Evolutionary conservation across 1,140 invertebrate genomes (phyloP).

Genomic region (Drosophila santomea): DNA sequence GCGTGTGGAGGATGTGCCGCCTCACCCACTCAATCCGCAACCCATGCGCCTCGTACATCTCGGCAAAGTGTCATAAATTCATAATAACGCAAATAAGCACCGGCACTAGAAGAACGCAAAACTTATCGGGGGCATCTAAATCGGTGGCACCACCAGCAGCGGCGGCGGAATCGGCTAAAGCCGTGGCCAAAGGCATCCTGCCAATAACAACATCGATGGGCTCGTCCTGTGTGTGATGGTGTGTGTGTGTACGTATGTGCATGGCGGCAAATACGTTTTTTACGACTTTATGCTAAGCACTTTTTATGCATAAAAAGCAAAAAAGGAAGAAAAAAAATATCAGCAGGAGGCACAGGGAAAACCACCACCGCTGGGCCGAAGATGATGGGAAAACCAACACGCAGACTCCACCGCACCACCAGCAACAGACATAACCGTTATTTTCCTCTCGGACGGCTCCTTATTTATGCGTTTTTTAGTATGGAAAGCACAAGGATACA

Average conservation of each 20-base stretch:
- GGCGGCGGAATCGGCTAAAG: constrained; percentile 22
- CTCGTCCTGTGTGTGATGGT: constrained; percentile 14
- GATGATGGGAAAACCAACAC: constrained; percentile 45
- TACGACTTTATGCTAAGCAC: constrained; percentile 83
- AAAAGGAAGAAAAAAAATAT: constrained; percentile 17
- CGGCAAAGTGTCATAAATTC: constrained; percentile 78
- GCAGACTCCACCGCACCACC: constrained; percentile 30
- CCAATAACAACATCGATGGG: constrained; percentile 70
- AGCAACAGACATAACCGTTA: constrained; percentile 64
- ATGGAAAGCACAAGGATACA: constrained; percentile 66
- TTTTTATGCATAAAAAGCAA: constrained; percentile 80
- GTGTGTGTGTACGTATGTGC: constrained; percentile 20
- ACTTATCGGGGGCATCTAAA: constrained; percentile 75
- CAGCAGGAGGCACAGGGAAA: constrained; percentile 19
- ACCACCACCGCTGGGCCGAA: constrained; percentile 60
- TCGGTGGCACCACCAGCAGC: constrained; percentile 43
- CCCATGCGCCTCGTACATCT: constrained; percentile 46
- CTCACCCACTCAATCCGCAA: constrained; percentile 30
- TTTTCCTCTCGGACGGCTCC: constrained; percentile 66
- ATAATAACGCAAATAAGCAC: constrained; percentile 83
- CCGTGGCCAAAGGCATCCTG: constrained; percentile 59
- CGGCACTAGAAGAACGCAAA: constrained; percentile 51
- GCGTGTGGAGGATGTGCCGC: constrained; percentile 12
- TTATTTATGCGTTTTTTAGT: constrained; percentile 83
- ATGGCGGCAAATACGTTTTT: constrained; percentile 80